Percentiles rank a stretch among this genome's conserved stretches.
phyloP scores from a whole-genome alignment of 2,113 vertebrate genomes.

The Atherinomorus stipes region DNA sequence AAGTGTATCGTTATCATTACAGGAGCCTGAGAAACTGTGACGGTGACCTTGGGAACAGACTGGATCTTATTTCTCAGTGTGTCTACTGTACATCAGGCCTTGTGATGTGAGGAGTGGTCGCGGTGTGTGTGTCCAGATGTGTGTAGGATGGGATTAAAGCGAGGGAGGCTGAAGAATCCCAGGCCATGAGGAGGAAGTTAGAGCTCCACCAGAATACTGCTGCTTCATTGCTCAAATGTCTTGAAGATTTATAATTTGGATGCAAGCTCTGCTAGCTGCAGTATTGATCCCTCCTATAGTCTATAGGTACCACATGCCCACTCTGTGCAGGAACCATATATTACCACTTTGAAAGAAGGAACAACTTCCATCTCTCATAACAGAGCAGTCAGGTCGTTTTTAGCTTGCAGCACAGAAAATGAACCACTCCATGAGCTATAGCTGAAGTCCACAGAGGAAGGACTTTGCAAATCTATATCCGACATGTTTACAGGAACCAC shows the following conservation, averaged over 20 bases:
- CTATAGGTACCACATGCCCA: slow-evolving; percentile 54
- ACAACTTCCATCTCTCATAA: slow-evolving; percentile 52
- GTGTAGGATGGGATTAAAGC: neutral
- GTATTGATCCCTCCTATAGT: slow-evolving; percentile 73
- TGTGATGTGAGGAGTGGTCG: slow-evolving; percentile 11
- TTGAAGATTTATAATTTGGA: slow-evolving; percentile 65
- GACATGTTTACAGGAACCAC: slow-evolving; percentile 24
- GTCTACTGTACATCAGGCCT: slow-evolving; percentile 49
- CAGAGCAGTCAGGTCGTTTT: slow-evolving; percentile 41
- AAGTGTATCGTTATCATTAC: slow-evolving; percentile 71
- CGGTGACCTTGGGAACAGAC: slow-evolving; percentile 73
- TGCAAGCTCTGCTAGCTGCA: slow-evolving; percentile 47
- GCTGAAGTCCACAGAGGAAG: slow-evolving; percentile 9
- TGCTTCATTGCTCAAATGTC: slow-evolving; percentile 64
- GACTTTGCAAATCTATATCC: slow-evolving; percentile 33
- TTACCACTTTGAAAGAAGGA: slow-evolving; percentile 59
- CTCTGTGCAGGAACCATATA: slow-evolving; percentile 60
- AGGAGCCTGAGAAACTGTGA: slow-evolving; percentile 64
- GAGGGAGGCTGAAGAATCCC: slow-evolving; percentile 25
- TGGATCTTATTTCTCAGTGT: slow-evolving; percentile 72
- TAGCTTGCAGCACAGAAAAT: slow-evolving; percentile 48
- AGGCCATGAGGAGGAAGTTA: slow-evolving; percentile 27
- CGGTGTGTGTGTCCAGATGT: neutral
- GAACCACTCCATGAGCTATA: slow-evolving; percentile 35
- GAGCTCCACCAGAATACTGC: slow-evolving; percentile 34